phyloP scores from a whole-genome alignment of 1,140 invertebrate genomes.

The Papilio glaucus region DNA sequence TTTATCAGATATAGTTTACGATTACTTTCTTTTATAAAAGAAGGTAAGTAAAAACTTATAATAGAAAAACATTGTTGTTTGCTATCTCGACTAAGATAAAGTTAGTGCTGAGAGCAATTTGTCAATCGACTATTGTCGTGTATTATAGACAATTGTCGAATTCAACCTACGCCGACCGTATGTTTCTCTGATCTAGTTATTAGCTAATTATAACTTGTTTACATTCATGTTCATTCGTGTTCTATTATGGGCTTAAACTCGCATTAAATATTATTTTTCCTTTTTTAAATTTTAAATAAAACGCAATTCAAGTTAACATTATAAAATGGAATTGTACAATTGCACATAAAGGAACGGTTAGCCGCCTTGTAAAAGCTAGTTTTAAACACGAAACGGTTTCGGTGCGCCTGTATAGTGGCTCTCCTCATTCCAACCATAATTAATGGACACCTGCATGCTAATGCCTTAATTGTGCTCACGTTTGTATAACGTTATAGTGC shows the following conservation, averaged over 20 bases:
- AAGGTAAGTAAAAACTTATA: background rate
- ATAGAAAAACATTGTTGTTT: background rate
- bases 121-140: too few relatives aligned
- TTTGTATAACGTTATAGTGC: background rate
- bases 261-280: too few relatives aligned
- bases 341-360: slow-evolving; percentile 8
- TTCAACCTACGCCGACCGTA: too few relatives aligned
- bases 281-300: background rate
- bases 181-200: too few relatives aligned
- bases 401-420: background rate
- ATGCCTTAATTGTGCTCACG: slow-evolving; percentile 24
- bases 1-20: slow-evolving; percentile 12
- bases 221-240: too few relatives aligned
- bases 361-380: slow-evolving; percentile 15
- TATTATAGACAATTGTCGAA: too few relatives aligned
- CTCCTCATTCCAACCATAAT: slow-evolving; percentile 23
- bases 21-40: slow-evolving; percentile 13
- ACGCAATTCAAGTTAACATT: slow-evolving; percentile 6
- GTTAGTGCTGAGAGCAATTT: too few relatives aligned
- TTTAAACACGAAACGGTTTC: slow-evolving; percentile 4
- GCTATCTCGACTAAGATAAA: too few relatives aligned
- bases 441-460: slow-evolving; percentile 32
- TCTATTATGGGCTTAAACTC: too few relatives aligned
- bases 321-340: slow-evolving; percentile 1
- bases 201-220: too few relatives aligned